A percentile compares a stretch with the other conserved stretches of the same genome.
Evolutionary conservation across 2,113 vertebrate genomes (phyloP).

Genomic region (Danio rerio): DNA sequence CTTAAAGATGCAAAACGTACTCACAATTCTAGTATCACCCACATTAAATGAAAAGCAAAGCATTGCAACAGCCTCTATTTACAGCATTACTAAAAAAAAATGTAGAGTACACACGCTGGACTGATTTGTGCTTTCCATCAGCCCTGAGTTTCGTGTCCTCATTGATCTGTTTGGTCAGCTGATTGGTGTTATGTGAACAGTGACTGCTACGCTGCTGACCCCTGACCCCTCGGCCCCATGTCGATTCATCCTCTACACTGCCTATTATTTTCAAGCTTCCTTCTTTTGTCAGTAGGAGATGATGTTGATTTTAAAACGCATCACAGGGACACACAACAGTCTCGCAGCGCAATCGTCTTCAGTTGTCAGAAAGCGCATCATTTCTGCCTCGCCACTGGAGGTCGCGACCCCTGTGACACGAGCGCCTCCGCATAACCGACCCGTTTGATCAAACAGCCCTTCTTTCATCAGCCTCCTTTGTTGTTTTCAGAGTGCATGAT

Average conservation of each 20-base stretch:
- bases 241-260: conserved; percentile 26
- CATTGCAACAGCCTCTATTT: not conserved
- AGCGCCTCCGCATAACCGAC: not conserved
- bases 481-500: not conserved
- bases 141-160: not conserved
- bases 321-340: not conserved
- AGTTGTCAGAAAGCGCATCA: not conserved
- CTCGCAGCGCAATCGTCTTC: not conserved
- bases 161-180: conserved; percentile 70
- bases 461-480: not conserved
- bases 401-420: not conserved
- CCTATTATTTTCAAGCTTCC: conserved; percentile 40
- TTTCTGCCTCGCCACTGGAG: not conserved
- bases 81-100: not conserved
- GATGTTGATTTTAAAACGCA: conserved; percentile 21
- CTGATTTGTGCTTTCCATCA: conserved; percentile 52
- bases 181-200: conserved; percentile 56
- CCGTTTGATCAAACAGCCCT: not conserved
- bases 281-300: conserved; percentile 10
- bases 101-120: not conserved
- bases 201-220: conserved; percentile 52
- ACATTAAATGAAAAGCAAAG: not conserved
- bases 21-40: too few species aligned
- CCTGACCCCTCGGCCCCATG: conserved; percentile 39
- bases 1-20: too few species aligned